phyloP scores from a whole-genome alignment of 1,140 invertebrate genomes.

The Ceratosolen solmsi region DNA sequence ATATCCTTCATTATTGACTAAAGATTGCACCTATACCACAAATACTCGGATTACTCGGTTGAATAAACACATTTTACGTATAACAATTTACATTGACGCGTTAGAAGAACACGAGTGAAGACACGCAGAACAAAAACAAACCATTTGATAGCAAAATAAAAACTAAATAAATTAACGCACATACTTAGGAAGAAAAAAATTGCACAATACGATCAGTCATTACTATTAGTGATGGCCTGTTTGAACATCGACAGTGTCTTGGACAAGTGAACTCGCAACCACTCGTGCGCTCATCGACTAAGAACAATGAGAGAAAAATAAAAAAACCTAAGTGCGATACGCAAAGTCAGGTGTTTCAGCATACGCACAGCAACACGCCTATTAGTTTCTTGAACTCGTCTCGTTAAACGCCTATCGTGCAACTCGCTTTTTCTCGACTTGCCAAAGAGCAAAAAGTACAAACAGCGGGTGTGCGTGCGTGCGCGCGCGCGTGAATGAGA shows the following conservation, averaged over 20 bases:
- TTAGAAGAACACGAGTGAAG: too few species aligned
- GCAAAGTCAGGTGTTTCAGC: constrained; percentile 12
- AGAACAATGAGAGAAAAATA: constrained; percentile 12
- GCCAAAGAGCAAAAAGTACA: background rate
- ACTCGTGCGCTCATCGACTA: background rate
- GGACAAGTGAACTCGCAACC: background rate
- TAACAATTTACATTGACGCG: too few species aligned
- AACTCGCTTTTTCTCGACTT: background rate
- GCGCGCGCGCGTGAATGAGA: background rate
- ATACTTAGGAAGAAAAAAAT: background rate
- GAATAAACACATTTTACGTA: too few species aligned
- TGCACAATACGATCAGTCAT: background rate
- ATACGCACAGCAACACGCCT: background rate
- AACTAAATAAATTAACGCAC: background rate
- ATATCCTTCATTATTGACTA: too few species aligned
- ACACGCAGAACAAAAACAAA: too few species aligned
- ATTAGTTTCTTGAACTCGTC: constrained; percentile 29
- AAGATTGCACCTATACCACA: too few species aligned
- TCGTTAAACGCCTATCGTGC: background rate
- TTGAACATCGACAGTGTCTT: background rate
- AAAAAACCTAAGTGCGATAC: background rate
- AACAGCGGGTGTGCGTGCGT: background rate
- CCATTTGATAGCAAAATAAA: too few species aligned
- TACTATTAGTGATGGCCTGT: background rate
- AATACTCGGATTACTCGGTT: too few species aligned